Evolutionary conservation across 2,113 vertebrate species (phyloP).

Genomic region (Motacilla tschutschensis): DNA sequence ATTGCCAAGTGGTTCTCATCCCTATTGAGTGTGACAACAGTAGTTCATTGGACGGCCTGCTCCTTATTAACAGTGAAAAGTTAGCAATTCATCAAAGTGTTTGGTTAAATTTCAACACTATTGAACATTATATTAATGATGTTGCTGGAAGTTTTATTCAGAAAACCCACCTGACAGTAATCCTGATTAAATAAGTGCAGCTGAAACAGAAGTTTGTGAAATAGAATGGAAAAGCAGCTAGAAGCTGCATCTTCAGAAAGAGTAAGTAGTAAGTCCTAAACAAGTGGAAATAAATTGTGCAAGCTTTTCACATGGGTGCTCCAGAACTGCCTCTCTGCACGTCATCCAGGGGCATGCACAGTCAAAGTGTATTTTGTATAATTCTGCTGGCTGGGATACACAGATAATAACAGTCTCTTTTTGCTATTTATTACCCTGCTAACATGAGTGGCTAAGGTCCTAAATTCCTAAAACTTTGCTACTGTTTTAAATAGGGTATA

Average conservation of each 20-base stretch:
- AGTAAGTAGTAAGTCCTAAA: neutral
- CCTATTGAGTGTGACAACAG: neutral
- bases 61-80: neutral
- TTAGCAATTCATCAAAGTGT: neutral
- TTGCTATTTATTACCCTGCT: neutral
- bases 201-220: neutral
- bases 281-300: neutral
- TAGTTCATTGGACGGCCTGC: neutral
- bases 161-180: neutral
- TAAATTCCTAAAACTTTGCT: neutral
- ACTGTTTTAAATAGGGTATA: neutral
- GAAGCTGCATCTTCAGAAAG: neutral
- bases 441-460: neutral
- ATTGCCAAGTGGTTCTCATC: neutral
- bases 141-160: neutral
- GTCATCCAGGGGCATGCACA: neutral
- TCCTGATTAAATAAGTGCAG: neutral
- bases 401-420: neutral
- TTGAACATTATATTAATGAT: neutral
- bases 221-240: neutral
- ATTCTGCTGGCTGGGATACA: neutral
- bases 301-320: neutral
- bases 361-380: neutral
- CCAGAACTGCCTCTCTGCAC: neutral
- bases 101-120: neutral